These are phyloP conservation scores for Norana najaformis DNA, from an alignment of 2,888 invertebrate genomes.

Conservation along the genomic window DNA sequence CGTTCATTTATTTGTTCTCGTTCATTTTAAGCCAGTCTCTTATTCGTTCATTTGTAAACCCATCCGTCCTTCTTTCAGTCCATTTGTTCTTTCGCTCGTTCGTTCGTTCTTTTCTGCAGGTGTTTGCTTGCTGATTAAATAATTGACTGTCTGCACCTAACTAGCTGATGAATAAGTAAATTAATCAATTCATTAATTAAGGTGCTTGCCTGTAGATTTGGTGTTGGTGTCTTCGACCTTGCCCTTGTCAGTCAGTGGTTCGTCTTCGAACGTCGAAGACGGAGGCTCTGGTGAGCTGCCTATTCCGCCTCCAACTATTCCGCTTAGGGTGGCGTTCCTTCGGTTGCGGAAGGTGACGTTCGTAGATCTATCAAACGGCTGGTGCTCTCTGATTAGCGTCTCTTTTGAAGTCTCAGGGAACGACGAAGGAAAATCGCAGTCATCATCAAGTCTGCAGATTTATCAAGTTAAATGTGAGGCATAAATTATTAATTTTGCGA, in stretches of 20 bases:
- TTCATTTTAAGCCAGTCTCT: too few species aligned
- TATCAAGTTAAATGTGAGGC: background rate
- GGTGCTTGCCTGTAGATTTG: background rate
- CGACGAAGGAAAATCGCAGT: background rate
- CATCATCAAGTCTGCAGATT: background rate
- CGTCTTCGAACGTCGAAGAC: background rate
- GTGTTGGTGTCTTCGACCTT: background rate
- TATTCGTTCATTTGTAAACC: background rate
- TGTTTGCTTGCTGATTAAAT: background rate
- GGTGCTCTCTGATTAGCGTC: background rate
- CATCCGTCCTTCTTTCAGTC: background rate
- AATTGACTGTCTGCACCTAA: background rate
- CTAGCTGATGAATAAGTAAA: background rate
- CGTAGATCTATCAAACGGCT: background rate
- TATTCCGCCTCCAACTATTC: background rate
- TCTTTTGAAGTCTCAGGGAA: background rate
- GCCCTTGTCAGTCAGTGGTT: background rate
- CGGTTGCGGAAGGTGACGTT: background rate
- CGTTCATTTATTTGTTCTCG: background rate
- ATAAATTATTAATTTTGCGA: too few species aligned
- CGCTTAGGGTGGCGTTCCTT: background rate
- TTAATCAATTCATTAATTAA: background rate
- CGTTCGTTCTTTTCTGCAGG: background rate
- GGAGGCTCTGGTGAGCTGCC: constrained; percentile 13
- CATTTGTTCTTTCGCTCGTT: background rate